Conservation (phyloP, 2,888 invertebrate genomes). For the Laspeyria flexula region DNA sequence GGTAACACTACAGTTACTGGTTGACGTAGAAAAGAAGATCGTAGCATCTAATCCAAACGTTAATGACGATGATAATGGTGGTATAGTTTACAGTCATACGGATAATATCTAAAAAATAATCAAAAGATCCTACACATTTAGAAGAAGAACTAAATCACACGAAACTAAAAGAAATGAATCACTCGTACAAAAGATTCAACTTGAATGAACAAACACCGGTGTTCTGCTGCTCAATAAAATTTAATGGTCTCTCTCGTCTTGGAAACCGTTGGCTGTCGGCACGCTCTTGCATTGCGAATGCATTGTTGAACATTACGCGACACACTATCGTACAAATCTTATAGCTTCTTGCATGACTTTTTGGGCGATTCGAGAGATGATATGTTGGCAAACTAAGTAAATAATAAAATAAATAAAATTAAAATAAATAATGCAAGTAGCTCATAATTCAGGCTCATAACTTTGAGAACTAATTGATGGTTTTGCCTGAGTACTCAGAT, state of each 20-base stretch:
- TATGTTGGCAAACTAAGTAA: not conserved
- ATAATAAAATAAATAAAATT: too few relatives aligned
- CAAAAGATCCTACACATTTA: too few relatives aligned
- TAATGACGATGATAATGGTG: too few relatives aligned
- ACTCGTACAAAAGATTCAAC: not conserved
- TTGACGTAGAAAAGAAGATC: too few relatives aligned
- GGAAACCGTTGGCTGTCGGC: slow-evolving; percentile 3
- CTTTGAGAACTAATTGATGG: too few relatives aligned
- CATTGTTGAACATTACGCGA: slow-evolving; percentile 21
- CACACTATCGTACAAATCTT: not conserved
- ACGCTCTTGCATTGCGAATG: slow-evolving; percentile 18
- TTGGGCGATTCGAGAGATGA: not conserved
- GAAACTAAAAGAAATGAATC: not conserved
- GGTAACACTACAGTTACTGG: too few relatives aligned
- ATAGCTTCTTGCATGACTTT: not conserved
- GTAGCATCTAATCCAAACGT: too few relatives aligned
- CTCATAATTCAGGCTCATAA: too few relatives aligned
- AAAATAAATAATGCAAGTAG: too few relatives aligned
- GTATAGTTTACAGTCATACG: too few relatives aligned
- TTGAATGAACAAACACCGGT: slow-evolving; percentile 24
- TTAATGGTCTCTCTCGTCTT: slow-evolving; percentile 27
- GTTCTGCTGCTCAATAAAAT: slow-evolving; percentile 35
- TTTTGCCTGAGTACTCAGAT: too few relatives aligned
- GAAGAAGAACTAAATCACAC: not conserved
- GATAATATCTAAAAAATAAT: too few relatives aligned